Evolutionary conservation across 2,797 vertebrate species (phyloP).

Genomic region (Sebastes baramenuke): DNA sequence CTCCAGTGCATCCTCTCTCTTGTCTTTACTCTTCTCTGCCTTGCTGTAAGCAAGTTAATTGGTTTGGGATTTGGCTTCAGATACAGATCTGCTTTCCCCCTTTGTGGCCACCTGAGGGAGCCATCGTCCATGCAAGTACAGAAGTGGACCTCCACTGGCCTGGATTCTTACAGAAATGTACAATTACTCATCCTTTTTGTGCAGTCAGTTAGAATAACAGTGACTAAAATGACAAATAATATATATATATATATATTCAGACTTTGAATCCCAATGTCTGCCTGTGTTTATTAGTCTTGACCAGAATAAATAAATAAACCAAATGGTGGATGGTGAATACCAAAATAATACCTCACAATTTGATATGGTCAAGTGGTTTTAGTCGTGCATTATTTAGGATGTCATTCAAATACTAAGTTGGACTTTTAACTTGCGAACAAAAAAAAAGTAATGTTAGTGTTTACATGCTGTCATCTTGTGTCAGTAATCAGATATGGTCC

Average conservation of each 20-base stretch:
- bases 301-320: neutral
- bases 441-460: constrained; percentile 46
- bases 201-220: neutral
- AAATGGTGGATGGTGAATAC: neutral
- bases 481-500: constrained; percentile 75
- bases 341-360: neutral
- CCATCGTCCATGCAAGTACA: constrained; percentile 29
- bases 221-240: neutral
- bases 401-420: neutral
- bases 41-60: neutral
- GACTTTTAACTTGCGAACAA: constrained; percentile 19
- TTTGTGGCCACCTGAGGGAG: constrained; percentile 59
- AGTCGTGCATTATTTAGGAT: constrained; percentile 8
- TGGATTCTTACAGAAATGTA: neutral
- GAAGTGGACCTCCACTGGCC: neutral
- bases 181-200: neutral
- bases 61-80: neutral
- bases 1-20: neutral
- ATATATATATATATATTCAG: neutral
- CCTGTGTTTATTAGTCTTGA: neutral
- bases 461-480: constrained; percentile 62
- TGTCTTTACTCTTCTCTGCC: neutral
- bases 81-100: neutral
- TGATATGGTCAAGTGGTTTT: neutral
- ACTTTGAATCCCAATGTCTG: neutral